These are phyloP conservation scores for Habroteleia sp. DNA, from an alignment of 2,888 invertebrate genomes.

Conservation along the genomic window DNA sequence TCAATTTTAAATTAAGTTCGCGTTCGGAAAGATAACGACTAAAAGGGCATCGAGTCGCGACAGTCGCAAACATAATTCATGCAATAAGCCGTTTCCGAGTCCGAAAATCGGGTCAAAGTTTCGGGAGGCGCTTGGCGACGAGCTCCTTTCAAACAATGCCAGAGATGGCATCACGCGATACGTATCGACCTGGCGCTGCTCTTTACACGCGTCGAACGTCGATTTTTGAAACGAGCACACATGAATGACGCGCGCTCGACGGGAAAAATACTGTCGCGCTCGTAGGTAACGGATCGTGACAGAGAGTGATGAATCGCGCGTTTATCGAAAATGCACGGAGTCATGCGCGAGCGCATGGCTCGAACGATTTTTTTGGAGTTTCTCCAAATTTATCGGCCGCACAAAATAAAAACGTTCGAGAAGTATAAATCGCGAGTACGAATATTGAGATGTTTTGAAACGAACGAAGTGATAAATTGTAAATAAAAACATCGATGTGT, in stretches of 20 bases:
- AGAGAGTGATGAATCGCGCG: slow-evolving; percentile 13
- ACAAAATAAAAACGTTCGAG: no score
- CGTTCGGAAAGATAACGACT: no score
- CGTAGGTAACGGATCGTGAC: slow-evolving; percentile 15
- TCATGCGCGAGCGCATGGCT: slow-evolving; percentile 3
- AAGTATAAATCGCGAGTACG: no score
- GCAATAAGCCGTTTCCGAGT: not conserved
- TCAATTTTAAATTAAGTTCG: no score
- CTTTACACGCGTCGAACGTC: slow-evolving; percentile 14
- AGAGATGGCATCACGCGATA: slow-evolving; percentile 35
- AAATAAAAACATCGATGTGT: no score
- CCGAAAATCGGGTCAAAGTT: slow-evolving; percentile 34
- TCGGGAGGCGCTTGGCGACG: slow-evolving; percentile 11
- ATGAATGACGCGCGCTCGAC: not conserved
- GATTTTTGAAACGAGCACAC: slow-evolving; percentile 8
- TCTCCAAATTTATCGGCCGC: no score
- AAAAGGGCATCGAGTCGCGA: no score
- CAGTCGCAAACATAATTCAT: no score
- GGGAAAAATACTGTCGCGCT: slow-evolving; percentile 9
- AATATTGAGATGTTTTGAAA: no score
- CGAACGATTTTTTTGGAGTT: no score
- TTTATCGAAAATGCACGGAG: slow-evolving; percentile 15
- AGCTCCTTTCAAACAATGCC: slow-evolving; percentile 16
- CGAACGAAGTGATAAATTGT: no score
- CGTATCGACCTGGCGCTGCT: slow-evolving; percentile 25